These are phyloP conservation scores for Arctia plantaginis DNA, from an alignment of 2,888 invertebrate genomes.

Conservation along the genomic window DNA sequence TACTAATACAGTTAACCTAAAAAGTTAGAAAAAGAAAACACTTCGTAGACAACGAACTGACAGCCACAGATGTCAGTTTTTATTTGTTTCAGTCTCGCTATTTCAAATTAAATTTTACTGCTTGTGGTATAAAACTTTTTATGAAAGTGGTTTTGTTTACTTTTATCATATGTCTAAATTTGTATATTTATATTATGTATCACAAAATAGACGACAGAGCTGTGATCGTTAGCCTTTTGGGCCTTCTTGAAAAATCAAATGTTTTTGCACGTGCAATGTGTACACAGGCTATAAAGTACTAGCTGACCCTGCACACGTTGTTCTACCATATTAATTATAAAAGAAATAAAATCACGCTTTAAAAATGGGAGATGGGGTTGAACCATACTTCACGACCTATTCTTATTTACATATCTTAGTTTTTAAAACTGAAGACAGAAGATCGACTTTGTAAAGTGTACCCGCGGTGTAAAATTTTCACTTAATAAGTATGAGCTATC, in stretches of 20 bases:
- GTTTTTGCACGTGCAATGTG: too few relatives aligned
- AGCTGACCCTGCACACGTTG: too few relatives aligned
- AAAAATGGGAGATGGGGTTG: too few relatives aligned
- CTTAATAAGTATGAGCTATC: not conserved
- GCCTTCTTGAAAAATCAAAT: not conserved
- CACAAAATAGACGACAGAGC: not conserved
- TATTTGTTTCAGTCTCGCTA: slow-evolving; percentile 11
- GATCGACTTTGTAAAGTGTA: too few relatives aligned
- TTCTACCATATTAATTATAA: too few relatives aligned
- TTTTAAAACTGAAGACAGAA: too few relatives aligned
- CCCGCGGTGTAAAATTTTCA: too few relatives aligned
- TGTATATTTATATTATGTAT: not conserved
- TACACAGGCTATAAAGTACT: too few relatives aligned
- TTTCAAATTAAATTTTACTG: not conserved
- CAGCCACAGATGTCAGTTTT: slow-evolving; percentile 12
- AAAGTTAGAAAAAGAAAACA: slow-evolving; percentile 3
- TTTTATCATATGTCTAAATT: not conserved
- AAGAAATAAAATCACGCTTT: too few relatives aligned
- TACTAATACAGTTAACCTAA: not conserved
- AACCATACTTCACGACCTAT: too few relatives aligned
- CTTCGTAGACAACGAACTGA: not conserved
- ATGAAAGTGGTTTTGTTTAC: not conserved
- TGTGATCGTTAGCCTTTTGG: not conserved
- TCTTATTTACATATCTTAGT: too few relatives aligned
- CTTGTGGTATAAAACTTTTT: not conserved